phyloP scores from a whole-genome alignment of 1,140 invertebrate species.

The Portunus trituberculatus region DNA sequence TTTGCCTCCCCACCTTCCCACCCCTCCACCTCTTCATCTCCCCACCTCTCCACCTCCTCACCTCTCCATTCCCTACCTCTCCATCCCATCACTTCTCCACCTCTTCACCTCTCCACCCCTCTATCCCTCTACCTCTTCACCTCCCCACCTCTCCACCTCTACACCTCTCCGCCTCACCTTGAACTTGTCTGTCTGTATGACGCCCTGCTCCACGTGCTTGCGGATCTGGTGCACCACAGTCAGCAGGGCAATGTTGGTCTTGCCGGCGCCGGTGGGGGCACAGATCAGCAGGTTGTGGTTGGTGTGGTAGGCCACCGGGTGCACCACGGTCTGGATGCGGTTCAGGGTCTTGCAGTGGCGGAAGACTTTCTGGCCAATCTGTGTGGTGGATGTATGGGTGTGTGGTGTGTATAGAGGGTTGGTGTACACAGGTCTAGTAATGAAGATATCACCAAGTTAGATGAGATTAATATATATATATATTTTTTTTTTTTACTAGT shows the following conservation, averaged over 20 bases:
- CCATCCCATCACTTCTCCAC: background rate
- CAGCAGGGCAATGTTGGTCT: conserved; percentile 99
- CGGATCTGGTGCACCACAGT: conserved; percentile 94
- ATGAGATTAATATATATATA: too few species aligned
- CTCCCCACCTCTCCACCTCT: background rate
- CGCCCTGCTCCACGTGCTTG: conserved; percentile 88
- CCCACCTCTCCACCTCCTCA: background rate
- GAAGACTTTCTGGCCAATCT: conserved; percentile 93
- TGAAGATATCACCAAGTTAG: too few species aligned
- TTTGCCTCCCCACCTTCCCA: background rate
- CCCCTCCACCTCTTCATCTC: background rate
- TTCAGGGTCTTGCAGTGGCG: conserved; percentile 93
- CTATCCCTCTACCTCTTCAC: background rate
- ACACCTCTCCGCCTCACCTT: conserved; percentile 85
- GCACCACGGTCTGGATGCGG: conserved; percentile 97
- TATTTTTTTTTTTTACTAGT: too few species aligned
- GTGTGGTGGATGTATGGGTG: conserved; percentile 77
- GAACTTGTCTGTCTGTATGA: conserved; percentile 95
- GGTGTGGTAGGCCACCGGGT: conserved; percentile 95
- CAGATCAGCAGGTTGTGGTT: conserved; percentile 98
- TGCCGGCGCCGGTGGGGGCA: conserved; percentile 97
- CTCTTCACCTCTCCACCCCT: background rate
- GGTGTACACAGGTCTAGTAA: too few species aligned
- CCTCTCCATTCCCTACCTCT: background rate
- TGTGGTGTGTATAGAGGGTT: background rate